Base-by-base conservation (phyloP, 1,140 invertebrate species). In the Anthonomus grandis region DNA sequence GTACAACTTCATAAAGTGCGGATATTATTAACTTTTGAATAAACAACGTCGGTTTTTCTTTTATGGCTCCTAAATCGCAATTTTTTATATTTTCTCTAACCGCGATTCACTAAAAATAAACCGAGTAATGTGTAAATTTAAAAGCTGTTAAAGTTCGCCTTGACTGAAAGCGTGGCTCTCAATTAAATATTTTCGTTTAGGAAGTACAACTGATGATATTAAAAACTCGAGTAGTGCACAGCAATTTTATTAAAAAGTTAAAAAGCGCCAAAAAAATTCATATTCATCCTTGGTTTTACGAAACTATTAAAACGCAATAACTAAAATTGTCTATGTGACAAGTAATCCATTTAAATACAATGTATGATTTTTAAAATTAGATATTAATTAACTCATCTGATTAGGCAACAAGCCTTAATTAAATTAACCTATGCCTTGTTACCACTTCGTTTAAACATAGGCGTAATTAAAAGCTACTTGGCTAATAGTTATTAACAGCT, bases 11-110 rank as follows among this genome's bases (percentile, higher is more conserved):
- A 46, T 46, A 21, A 10, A 18, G 23, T 25, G 21, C 44, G n/a
- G 27, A 46, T 25, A 46, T 46, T 46, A 46, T 25, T 46, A 46
- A 46, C 44, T 24, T 24, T 25, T 18, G 21, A 46, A 46, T 46
- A 46, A 46, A 46, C 44, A 23, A 8, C 9, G 21, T 27, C 10
- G 23, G 13, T 46, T 46, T 46, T 46, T 24, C 17, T 25, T 46
- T 46, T 17, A 22, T 17, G 10, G 17, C 15, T 4, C 10, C 17
- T 42, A 42, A 42, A 42, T 42, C 4, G 36, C 4, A 12, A 4
- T 12, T 13, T 38, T 38, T 31, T 31, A 31, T 38, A 38, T 38
- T 13, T 13, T 38, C 17, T 38, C 17, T 38, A 38, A 38, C n/a
- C 4, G 4, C 36, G 36, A 13, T 38, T 12, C 36, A 38, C n/a